Conservation (phyloP, 1,140 invertebrate genomes). For the Charaxes varanes region DNA sequence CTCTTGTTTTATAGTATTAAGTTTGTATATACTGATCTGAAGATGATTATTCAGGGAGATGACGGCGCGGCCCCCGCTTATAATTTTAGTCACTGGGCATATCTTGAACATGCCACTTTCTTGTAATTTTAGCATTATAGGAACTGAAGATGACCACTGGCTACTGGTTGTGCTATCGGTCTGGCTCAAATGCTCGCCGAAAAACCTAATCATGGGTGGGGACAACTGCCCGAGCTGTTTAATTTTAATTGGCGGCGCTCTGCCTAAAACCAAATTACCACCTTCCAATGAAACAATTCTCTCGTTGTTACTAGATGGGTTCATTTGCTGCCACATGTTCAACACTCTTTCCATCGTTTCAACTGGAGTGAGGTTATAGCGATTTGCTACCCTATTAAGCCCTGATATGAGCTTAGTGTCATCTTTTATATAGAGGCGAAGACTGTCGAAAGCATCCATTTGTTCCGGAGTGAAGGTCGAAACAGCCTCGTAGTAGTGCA, state of each 20-base stretch:
- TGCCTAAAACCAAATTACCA: conserved; percentile 21
- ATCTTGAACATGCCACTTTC: conserved; percentile 20
- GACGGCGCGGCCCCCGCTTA: conserved; percentile 19
- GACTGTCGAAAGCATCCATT: conserved; percentile 23
- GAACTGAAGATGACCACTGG: conserved; percentile 24
- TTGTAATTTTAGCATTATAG: conserved; percentile 20
- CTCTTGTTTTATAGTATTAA: conserved; percentile 15
- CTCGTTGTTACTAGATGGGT: conserved; percentile 10
- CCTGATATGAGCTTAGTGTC: conserved; percentile 26
- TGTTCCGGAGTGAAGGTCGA: conserved; percentile 24
- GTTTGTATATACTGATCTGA: conserved; percentile 24
- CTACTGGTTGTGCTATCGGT: conserved; percentile 20
- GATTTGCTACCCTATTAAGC: conserved; percentile 11
- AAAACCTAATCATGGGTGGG: conserved; percentile 22
- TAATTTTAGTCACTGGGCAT: conserved; percentile 21
- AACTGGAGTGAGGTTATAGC: conserved; percentile 20
- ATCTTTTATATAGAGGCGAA: conserved; percentile 20
- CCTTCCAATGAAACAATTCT: conserved; percentile 15
- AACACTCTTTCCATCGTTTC: conserved; percentile 26
- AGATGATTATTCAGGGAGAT: conserved; percentile 23
- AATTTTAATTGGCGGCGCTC: conserved; percentile 27
- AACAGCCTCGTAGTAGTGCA: conserved; percentile 26
- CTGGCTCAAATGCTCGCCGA: conserved; percentile 28
- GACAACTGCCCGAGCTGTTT: conserved; percentile 19
- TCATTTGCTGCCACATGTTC: conserved; percentile 23